These are phyloP conservation scores for Lonchura striata DNA, from an alignment of 2,113 vertebrate genomes.

Conservation along the genomic window DNA sequence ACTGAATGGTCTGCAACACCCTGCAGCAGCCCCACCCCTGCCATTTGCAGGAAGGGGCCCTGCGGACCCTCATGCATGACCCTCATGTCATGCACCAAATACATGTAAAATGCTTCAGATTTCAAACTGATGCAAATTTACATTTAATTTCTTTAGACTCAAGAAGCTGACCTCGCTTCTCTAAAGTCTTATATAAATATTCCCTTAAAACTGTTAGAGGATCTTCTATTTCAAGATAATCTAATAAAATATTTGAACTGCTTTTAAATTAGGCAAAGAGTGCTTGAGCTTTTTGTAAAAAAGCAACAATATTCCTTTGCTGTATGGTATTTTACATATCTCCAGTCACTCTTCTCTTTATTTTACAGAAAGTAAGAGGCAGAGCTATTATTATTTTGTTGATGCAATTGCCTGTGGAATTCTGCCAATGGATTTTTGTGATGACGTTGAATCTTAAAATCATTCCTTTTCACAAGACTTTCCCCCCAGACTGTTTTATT, in stretches of 20 bases:
- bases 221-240: neutral
- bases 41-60: neutral
- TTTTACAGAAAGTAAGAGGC: neutral
- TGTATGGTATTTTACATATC: neutral
- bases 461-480: neutral
- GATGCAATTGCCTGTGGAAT: neutral
- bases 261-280: neutral
- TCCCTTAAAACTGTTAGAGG: neutral
- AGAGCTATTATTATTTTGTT: neutral
- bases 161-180: neutral
- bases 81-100: neutral
- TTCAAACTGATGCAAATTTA: neutral
- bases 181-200: slow-evolving; percentile 16
- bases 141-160: neutral
- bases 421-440: neutral
- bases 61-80: neutral
- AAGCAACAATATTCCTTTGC: neutral
- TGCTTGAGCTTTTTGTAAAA: neutral
- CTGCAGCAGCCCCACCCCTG: neutral
- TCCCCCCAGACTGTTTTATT: slow-evolving; percentile 12
- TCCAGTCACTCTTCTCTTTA: neutral
- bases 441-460: neutral
- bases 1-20: rapidly evolving
- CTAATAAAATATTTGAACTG: neutral
- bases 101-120: neutral